Evolutionary conservation across 2,888 invertebrate species (phyloP), one percentile per base, ranked within the genome.

Genomic region (Caenorhabditis afra): DNA sequence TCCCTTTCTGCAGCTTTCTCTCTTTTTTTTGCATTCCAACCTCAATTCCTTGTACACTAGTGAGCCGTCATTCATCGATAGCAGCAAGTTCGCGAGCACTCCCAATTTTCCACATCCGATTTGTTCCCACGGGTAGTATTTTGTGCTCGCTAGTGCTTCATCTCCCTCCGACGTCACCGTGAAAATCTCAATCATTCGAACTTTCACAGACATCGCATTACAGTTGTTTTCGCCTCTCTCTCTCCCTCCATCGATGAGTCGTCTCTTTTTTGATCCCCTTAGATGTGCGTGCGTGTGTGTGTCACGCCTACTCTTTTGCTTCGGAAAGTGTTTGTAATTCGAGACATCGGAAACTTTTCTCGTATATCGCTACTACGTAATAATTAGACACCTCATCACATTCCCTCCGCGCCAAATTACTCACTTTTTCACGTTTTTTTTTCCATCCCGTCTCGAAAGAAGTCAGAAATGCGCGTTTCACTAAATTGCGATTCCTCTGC

Each of bases 351-450:
- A 62, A 71, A 71, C 70, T 61, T 70, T 70, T 37, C 47, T 50
- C 23, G 11, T 44, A 41, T 50, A 59, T 58, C 58, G 29, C 29
- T 7, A 29, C 29, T 47, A 71, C 62, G 62, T 62, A 71, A 71
- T 71, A 62, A 71, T 71, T 71, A 71, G 70, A 55, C 55, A 71
- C 62, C 52, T 57, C 71, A 71, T 64, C 62, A 49, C 64, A 53
- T 50, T 50, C 35, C 62, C 41, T 39, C 44, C 66, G 7, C 16
- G 29, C 16, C 23, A 35, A 29, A 29, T 29, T 7, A 29, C 29
- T 29, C 7, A 7, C 7, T 29, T 29, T 29, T 29, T 29, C 29
- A n/a, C 29, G 29, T 29, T 3, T 29, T 29, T 29, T 7, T 29
- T 3, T 29, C 29, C 50, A 52, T n/a, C n/a, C n/a, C n/a, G n/a